A percentile compares a stretch with the other conserved stretches of the same genome.
Conservation (phyloP, 2,888 invertebrate species). For the Polia nebulosa region DNA sequence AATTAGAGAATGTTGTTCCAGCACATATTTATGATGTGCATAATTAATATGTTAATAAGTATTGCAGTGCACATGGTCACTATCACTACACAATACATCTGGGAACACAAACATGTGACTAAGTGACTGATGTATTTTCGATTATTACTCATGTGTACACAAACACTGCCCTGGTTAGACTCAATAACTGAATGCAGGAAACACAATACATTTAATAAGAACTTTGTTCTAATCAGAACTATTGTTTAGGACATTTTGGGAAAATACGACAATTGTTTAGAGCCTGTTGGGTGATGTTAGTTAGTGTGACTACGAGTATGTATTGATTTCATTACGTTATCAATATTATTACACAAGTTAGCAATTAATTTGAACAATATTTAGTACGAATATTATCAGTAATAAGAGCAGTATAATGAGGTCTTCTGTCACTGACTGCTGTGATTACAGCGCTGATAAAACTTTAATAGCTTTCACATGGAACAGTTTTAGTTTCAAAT, state of each 20-base stretch:
- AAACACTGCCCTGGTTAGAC: too few relatives aligned
- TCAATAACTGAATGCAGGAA: too few relatives aligned
- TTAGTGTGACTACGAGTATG: not conserved
- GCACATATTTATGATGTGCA: constrained; percentile 2
- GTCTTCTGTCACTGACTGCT: not conserved
- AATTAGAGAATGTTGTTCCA: not conserved
- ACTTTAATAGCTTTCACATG: not conserved
- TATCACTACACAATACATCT: not conserved
- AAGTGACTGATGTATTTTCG: not conserved
- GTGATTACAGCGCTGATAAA: constrained; percentile 5
- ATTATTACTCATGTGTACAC: not conserved
- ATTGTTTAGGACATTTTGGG: not conserved
- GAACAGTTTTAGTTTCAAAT: not conserved
- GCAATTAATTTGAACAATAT: constrained; percentile 6
- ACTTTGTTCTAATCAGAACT: too few relatives aligned
- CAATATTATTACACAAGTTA: constrained; percentile 13
- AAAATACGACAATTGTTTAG: not conserved
- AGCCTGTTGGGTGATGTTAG: not conserved
- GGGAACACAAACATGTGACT: not conserved
- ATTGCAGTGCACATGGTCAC: constrained; percentile 8
- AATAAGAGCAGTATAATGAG: constrained; percentile 13
- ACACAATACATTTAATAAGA: not conserved
- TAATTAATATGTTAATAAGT: constrained; percentile 4
- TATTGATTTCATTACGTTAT: constrained; percentile 27
- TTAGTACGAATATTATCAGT: constrained; percentile 10